Conservation (phyloP, 2,797 vertebrate genomes). For the Acropternis orthonyx region DNA sequence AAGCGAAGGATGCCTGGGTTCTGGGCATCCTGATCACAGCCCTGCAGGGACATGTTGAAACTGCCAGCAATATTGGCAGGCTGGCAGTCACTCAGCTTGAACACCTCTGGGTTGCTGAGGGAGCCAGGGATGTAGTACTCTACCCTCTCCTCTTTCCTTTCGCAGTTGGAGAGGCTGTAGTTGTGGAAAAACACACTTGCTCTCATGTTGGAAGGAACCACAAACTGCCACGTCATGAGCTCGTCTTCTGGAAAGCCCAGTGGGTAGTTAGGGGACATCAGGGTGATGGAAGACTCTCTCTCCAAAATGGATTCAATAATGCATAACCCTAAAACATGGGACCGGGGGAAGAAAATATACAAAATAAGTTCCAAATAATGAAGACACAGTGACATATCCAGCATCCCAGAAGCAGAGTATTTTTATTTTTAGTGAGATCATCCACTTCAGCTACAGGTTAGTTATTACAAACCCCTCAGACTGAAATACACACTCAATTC, state of each 20-base stretch:
- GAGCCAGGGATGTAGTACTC: constrained; percentile 76
- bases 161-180: constrained; percentile 82
- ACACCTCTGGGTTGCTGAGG: constrained; percentile 69
- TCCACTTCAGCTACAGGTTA: background rate
- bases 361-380: background rate
- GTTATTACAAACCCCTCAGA: background rate
- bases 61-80: constrained; percentile 75
- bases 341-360: background rate
- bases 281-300: constrained; percentile 74
- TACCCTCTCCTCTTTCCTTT: constrained; percentile 77
- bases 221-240: constrained; percentile 87
- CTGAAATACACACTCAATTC: background rate
- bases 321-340: constrained; percentile 71
- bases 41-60: constrained; percentile 80
- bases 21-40: constrained; percentile 76
- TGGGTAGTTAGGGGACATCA: constrained; percentile 86
- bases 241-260: constrained; percentile 78
- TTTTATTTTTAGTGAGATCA: background rate
- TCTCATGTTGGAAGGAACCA: constrained; percentile 83
- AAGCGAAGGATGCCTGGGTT: constrained; percentile 66
- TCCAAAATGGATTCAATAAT: constrained; percentile 83
- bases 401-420: background rate
- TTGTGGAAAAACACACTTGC: constrained; percentile 80
- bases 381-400: background rate
- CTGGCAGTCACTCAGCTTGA: constrained; percentile 65